Evolutionary conservation across 2,113 vertebrate genomes (phyloP).

Genomic region (Gadus chalcogrammus): DNA sequence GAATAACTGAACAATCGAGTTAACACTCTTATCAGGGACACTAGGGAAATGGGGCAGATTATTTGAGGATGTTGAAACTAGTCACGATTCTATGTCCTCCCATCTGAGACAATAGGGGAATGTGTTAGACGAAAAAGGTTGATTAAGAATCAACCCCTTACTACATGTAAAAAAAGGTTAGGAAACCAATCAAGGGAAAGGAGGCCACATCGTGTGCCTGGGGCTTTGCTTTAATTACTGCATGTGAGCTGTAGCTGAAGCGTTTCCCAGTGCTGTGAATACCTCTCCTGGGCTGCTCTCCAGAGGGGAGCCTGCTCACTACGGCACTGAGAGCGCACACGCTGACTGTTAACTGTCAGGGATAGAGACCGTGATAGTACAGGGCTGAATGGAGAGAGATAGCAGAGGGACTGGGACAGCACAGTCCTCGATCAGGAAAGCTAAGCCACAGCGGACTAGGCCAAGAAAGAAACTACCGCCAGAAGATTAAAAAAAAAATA

Average conservation of each 20-base stretch:
- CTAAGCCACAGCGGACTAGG: conserved; percentile 3
- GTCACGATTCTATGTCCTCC: not conserved
- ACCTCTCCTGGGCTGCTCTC: conserved; percentile 36
- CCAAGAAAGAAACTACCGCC: not conserved
- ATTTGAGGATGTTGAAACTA: not conserved
- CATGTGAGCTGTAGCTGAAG: not conserved
- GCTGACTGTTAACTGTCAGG: conserved; percentile 59
- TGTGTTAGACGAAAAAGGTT: no score
- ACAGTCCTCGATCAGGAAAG: no score
- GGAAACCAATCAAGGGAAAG: no score
- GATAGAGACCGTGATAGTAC: conserved; percentile 47
- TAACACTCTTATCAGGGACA: not conserved
- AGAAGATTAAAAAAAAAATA: no score
- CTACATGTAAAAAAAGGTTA: no score
- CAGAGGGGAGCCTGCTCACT: conserved; percentile 15
- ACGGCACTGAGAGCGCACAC: conserved; percentile 39
- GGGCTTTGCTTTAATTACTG: not conserved
- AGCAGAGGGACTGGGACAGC: not conserved
- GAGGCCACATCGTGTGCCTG: no score
- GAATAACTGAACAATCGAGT: not conserved
- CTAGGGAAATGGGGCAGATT: not conserved
- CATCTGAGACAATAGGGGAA: no score
- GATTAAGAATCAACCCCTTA: no score
- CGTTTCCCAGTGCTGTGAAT: not conserved
- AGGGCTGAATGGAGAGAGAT: conserved; percentile 18